Base-by-base conservation (phyloP, 2,113 vertebrate species). In the Prunella fulvescens region DNA sequence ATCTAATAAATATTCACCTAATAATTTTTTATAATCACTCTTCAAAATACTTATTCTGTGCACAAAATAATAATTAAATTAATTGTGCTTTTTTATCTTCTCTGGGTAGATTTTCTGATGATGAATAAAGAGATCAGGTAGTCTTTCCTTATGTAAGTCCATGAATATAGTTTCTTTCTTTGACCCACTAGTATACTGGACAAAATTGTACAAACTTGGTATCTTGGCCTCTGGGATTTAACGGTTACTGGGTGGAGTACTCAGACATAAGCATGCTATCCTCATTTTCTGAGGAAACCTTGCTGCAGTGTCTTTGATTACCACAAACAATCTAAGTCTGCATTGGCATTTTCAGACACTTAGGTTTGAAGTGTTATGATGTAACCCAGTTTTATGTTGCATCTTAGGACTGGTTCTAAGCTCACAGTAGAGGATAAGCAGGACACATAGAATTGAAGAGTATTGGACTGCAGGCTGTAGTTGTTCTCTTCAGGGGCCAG, bases 371-470 rank as follows among this genome's bases (percentile, higher is more conserved):
- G 23, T 64, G 13, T 29, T 88, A 19, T 16, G 35, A 45, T 39
- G 6, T 56, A 83, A 64, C 7, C 5, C 12, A 22, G 35, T 81
- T 90, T 85, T 48, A 60, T 47, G 24, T 42, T 56, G 20, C 44
- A 29, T 39, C 35, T 47, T 19, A 10, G 45, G 33, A 19, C 39
- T 80, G 20, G 26, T 83, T 91, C 23, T 77, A 77, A 77, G n/a
- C 20, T 90, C 16, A 19, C 18, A 33, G 45, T 4, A 53, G 14
- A 81, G 9, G 28, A 64, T 39, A 69, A 72, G 12, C 26, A 62
- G 26, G 23, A 45, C 2, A 1, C 0, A 1, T 13, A 37, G 29
- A 81, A 81, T 2, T 44, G 3, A 61, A 45, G 35, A 74, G 9
- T 61, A 23, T 12, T 57, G 62, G 14, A 57, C 6, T n/a, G 47